These are phyloP conservation scores for Drosophila pruinosa DNA, from an alignment of 1,140 invertebrate genomes.

Conservation along the genomic window DNA sequence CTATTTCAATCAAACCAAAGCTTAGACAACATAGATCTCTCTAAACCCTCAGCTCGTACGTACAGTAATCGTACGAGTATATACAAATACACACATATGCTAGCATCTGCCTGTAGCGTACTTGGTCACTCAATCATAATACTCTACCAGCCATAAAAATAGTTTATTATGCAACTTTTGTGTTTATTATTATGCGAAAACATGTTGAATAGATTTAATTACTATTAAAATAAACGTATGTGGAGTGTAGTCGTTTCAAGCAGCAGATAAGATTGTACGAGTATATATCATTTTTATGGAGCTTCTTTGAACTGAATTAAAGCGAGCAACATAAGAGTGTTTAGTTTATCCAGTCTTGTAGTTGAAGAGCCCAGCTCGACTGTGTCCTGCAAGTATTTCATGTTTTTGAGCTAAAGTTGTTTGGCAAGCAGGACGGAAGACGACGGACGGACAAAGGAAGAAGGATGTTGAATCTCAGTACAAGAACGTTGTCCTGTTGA, in stretches of 20 bases:
- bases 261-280: neutral
- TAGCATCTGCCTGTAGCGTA: neutral
- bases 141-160: neutral
- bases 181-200: neutral
- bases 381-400: no score
- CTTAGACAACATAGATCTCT: no score
- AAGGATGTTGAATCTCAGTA: neutral
- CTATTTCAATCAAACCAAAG: no score
- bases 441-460: no score
- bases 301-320: neutral
- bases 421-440: no score
- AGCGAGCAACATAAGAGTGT: no score
- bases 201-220: neutral
- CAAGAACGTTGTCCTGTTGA: slow-evolving; percentile 45
- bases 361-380: no score
- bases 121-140: neutral
- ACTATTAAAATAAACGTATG: neutral
- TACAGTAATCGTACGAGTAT: no score
- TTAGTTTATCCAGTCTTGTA: neutral
- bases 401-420: neutral
- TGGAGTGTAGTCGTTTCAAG: neutral
- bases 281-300: neutral
- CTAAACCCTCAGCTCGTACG: no score
- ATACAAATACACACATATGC: no score
- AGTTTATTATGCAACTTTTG: neutral